Evolutionary conservation across 2,113 vertebrate species (phyloP), one percentile per base, ranked within the genome.

Genomic region (Nothobranchius kuhntae): DNA sequence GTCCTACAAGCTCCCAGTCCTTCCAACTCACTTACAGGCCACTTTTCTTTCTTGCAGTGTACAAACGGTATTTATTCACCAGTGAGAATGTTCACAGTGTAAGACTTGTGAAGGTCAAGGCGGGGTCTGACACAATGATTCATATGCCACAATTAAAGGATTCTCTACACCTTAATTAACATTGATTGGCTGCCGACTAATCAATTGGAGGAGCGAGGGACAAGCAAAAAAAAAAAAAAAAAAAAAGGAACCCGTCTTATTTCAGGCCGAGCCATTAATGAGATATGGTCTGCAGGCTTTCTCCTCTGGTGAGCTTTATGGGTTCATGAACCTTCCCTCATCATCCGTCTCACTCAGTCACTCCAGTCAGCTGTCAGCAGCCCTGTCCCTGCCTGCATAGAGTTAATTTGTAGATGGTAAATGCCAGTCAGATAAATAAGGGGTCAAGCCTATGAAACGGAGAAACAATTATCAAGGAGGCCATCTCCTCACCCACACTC

Each of bases 91-190:
- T 72, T 88, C 61, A 71, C 71, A 78, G 74, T 53, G 48, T 38
- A 68, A 72, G 80, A 72, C 80, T 53, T 42, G 68, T 73, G 80
- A 88, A 91, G 88, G 90, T 92, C 92, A 91, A 75, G 80, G 71
- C 54, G 42, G 72, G 73, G 81, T 87, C 87, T 76, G 85, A 89
- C 89, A 89, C 86, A 63, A 80, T 91, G 92, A 92, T 91, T 91
- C 90, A 88, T 88, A 91, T 40, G 8, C 69, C 76, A 87, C 89
- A 90, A 92, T 92, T 92, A 92, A 91, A 91, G 72, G 84, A 85
- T 86, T 89, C 89, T 88, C 86, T 81, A 85, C 89, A 86, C 89
- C 89, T 93, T 93, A 93, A 93, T 93, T 93, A 92, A 88, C 91
- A 92, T 92, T 91, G 91, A 93, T 92, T 88, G 88, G 80, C 78